Percentiles rank a stretch among this genome's conserved stretches.
phyloP scores from a whole-genome alignment of 2,888 invertebrate genomes.

The Acanthococcus lagerstroemiae region DNA sequence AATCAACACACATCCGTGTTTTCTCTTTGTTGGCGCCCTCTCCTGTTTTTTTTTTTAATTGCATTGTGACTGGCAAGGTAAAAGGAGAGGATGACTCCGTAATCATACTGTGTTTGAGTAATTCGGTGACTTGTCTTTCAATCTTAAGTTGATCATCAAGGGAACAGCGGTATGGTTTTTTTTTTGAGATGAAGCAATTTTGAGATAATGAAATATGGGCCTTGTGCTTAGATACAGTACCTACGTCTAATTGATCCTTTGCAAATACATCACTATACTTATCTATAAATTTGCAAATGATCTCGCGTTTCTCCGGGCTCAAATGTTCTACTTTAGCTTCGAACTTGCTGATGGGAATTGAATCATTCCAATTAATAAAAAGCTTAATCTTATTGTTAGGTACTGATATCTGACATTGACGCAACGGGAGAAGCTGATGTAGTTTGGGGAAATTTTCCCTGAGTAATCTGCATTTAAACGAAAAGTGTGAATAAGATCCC shows the following conservation, averaged over 20 bases:
- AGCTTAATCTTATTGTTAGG: neutral
- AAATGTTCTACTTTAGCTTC: slow-evolving; percentile 9
- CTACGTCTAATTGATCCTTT: slow-evolving; percentile 13
- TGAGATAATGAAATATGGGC: neutral
- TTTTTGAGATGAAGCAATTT: slow-evolving; percentile 3
- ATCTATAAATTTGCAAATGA: neutral
- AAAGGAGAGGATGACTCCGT: no score
- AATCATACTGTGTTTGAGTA: no score
- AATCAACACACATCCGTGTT: no score
- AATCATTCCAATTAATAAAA: slow-evolving; percentile 4
- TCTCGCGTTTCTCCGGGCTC: neutral
- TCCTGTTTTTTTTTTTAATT: slow-evolving; percentile 17
- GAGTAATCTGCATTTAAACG: neutral
- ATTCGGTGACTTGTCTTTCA: no score
- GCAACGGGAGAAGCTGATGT: neutral
- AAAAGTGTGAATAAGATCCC: neutral
- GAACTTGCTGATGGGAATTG: neutral
- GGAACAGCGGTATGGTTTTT: slow-evolving; percentile 29
- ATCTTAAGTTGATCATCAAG: no score
- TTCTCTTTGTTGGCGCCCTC: slow-evolving; percentile 3
- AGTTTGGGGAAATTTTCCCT: neutral
- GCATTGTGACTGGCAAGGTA: slow-evolving; percentile 11
- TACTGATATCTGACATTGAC: no score
- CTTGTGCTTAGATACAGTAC: neutral
- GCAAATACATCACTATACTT: slow-evolving; percentile 1